Evolutionary conservation across 2,888 invertebrate species (phyloP), one percentile per base, ranked within the genome.

Genomic region (Meteorus cinctellus): DNA sequence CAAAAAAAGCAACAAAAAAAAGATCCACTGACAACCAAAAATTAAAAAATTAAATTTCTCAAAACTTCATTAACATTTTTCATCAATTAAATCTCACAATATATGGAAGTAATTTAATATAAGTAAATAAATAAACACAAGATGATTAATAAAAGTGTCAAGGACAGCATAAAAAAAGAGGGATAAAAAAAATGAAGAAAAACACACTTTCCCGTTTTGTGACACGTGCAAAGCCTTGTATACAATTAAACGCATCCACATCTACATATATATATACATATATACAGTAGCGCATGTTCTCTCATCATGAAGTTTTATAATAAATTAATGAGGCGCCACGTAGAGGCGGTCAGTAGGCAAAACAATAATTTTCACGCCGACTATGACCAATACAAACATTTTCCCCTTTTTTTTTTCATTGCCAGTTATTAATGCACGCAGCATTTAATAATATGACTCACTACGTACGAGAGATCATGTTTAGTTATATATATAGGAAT

Each of bases 371-470:
- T 72, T 72, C 72, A 65, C 51, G 65, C 72, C 36, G 19, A 51
- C 34, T 55, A 72, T 55, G 29, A 3, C n/a, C 63, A 48, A 29
- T 48, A 29, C 12, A 24, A 27, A 27, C 41, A 60, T 31, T 62
- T 45, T 34, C 24, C 12, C 34, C 19, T 51, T 19, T 55, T 34
- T 51, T 19, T 55, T 34, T 51, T n/a, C 24, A 34, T 70, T 27
- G 14, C 48, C 72, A 24, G 72, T 73, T 74, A 77, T 80, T 80
- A 79, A 78, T 79, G 77, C 63, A 75, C 75, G 71, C 65, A 69
- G 76, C 74, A 78, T 80, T 80, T 78, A 78, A 79, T 78, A 78
- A 78, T 78, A 77, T 80, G 80, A 80, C 77, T 80, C 80, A 80
- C 74, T 59, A 75, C 72, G 70, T 67, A 63, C 66, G 71, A 41